phyloP scores from a whole-genome alignment of 1,140 invertebrate species.

The Sinonovacula constricta region DNA sequence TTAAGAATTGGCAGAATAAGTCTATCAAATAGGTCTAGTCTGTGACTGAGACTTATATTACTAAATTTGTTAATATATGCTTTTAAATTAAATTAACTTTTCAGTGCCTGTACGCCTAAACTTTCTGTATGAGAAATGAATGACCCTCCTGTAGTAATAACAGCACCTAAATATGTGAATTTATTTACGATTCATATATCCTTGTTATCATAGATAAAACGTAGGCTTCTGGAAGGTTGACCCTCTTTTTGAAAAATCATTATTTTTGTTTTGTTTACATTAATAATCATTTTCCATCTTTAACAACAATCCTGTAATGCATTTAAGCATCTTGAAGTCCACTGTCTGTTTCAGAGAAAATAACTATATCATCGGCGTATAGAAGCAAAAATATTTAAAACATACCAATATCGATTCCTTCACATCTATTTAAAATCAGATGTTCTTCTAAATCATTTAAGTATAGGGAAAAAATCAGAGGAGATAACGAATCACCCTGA shows the following conservation, averaged over 20 bases:
- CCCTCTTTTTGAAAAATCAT: not conserved
- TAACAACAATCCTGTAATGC: too few relatives aligned
- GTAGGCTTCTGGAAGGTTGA: too few relatives aligned
- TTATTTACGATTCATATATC: not conserved
- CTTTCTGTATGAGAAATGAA: not conserved
- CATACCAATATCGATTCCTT: conserved; percentile 2
- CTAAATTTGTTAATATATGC: not conserved
- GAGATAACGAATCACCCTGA: conserved; percentile 44
- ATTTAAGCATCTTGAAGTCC: too few relatives aligned
- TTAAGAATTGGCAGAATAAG: not conserved
- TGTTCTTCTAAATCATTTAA: conserved; percentile 26
- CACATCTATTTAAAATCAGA: not conserved
- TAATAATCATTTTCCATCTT: not conserved
- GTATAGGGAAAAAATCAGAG: conserved; percentile 35
- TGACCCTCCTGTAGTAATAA: conserved; percentile 15
- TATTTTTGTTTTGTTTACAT: too few relatives aligned
- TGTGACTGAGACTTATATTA: too few relatives aligned
- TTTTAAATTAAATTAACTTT: conserved; percentile 2
- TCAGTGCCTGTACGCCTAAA: not conserved
- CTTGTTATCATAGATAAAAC: too few relatives aligned
- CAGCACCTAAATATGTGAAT: conserved; percentile 24
- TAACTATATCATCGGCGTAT: too few relatives aligned
- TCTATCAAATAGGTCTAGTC: too few relatives aligned
- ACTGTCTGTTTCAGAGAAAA: too few relatives aligned
- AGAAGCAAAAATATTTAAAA: too few relatives aligned